Evolutionary conservation across 2,888 invertebrate genomes (phyloP).

Genomic region (Chromoteleia sp.): DNA sequence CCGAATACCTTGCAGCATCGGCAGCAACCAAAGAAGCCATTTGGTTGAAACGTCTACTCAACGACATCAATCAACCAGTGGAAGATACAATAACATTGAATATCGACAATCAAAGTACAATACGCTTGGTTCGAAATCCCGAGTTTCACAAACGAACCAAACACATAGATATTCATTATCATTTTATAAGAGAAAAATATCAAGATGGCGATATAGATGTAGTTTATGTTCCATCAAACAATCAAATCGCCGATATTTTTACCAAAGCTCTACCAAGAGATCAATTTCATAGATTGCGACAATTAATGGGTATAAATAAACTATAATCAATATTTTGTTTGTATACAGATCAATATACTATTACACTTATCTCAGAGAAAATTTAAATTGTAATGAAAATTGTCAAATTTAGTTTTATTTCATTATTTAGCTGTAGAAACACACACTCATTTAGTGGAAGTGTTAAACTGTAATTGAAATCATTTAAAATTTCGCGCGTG

Average conservation of each 20-base stretch:
- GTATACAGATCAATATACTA: no score
- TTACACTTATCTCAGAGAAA: no score
- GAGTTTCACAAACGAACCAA: conserved; percentile 52
- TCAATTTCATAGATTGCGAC: no score
- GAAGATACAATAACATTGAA: background rate
- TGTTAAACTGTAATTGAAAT: background rate
- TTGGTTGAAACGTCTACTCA: conserved; percentile 6
- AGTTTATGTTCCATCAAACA: conserved; percentile 30
- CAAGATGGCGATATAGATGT: conserved; percentile 15
- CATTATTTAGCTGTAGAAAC: conserved; percentile 6
- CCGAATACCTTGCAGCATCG: conserved; percentile 19
- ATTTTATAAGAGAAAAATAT: conserved; percentile 34
- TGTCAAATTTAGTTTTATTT: no score
- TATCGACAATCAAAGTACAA: conserved; percentile 51
- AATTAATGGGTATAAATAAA: no score
- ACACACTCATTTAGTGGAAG: conserved; percentile 2
- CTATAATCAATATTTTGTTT: no score
- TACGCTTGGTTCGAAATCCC: conserved; percentile 32
- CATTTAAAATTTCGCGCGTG: background rate
- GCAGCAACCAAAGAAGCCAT: conserved; percentile 19
- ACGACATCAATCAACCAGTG: background rate
- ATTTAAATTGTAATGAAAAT: no score
- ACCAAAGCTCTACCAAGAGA: no score
- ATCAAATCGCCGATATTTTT: no score
- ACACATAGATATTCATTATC: conserved; percentile 50